Percentiles rank a stretch among this genome's conserved stretches.
Evolutionary conservation across 2,888 invertebrate genomes (phyloP).

Genomic region (Neocrepidodera transversa): DNA sequence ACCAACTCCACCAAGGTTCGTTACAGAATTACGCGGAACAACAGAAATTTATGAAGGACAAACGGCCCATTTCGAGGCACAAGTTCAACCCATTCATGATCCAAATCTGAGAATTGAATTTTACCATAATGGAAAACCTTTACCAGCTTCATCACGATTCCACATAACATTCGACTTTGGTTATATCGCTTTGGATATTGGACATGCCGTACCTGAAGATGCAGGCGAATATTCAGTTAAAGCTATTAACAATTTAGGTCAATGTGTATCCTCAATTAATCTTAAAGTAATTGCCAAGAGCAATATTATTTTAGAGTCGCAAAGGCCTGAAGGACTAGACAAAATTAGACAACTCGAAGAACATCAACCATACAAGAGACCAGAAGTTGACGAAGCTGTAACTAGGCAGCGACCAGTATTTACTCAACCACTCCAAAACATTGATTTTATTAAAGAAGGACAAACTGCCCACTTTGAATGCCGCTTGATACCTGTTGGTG

Average conservation of each 20-base stretch:
- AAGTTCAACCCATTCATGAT: constrained; percentile 90
- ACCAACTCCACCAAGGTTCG: constrained; percentile 81
- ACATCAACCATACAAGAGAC: constrained; percentile 77
- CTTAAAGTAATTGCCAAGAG: constrained; percentile 84
- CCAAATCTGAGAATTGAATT: constrained; percentile 89
- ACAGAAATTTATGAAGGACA: constrained; percentile 91
- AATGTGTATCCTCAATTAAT: constrained; percentile 83
- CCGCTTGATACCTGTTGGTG: constrained; percentile 91
- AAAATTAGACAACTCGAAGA: constrained; percentile 89
- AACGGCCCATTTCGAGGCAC: constrained; percentile 94
- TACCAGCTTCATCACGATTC: constrained; percentile 89
- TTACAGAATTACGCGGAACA: constrained; percentile 85
- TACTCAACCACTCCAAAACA: constrained; percentile 91
- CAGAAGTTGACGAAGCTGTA: constrained; percentile 80
- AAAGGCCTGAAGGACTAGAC: constrained; percentile 93
- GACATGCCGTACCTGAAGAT: constrained; percentile 93
- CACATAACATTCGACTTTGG: constrained; percentile 98
- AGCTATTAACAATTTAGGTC: constrained; percentile 90
- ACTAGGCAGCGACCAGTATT: constrained; percentile 93
- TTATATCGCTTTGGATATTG: constrained; percentile 94
- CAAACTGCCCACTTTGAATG: constrained; percentile 96
- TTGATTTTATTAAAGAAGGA: constrained; percentile 85
- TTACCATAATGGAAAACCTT: constrained; percentile 90
- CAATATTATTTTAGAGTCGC: constrained; percentile 87
- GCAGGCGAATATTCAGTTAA: constrained; percentile 94